Evolutionary conservation across 2,797 vertebrate genomes (phyloP), one percentile per base, ranked within the genome.

Genomic region (Argentina silus): DNA sequence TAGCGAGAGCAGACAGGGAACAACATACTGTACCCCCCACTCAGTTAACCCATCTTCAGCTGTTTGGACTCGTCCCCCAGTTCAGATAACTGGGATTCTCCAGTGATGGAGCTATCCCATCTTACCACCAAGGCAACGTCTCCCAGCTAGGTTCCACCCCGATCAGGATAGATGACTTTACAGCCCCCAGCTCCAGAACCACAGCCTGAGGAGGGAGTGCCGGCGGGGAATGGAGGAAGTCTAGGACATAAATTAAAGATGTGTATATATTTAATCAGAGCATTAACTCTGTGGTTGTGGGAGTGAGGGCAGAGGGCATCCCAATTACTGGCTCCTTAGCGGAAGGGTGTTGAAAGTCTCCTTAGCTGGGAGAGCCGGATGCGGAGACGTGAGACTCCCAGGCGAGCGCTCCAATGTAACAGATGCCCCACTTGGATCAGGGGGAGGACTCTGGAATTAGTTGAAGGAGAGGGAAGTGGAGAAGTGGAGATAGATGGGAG

Each of bases 171-270:
- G 77, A 84, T 83, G 72, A 80, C 83, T 85, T 84, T 83, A 84
- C 83, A 86, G 78, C 73, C 68, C 66, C 69, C 47, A 27, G 36
- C 5, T 78, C 80, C 69, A 66, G 81, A 77, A 75, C 81, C 78
- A 80, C 60, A 83, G 83, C 80, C 57, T 70, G 70, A 9, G 12
- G 73, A 72, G 56, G 74, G 78, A 0, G 55, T 62, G 66, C 73
- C 68, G 14, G 78, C 68, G 73, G 62, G 50, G 78, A 81, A 79
- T 67, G 75, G 86, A 73, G 21, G 69, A 27, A 74, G 73, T 70
- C 71, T 68, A 73, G 82, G 72, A 86, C 84, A 77, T 83, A 88
- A 90, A 89, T 86, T 82, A 88, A 76, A 81, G 77, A 50, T 19
- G 17, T 17, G 17, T 7, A 64, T 7, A 64, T 77, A 68, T 70